phyloP scores from a whole-genome alignment of 2,888 invertebrate species.

The Pyrrhosoma nymphula region DNA sequence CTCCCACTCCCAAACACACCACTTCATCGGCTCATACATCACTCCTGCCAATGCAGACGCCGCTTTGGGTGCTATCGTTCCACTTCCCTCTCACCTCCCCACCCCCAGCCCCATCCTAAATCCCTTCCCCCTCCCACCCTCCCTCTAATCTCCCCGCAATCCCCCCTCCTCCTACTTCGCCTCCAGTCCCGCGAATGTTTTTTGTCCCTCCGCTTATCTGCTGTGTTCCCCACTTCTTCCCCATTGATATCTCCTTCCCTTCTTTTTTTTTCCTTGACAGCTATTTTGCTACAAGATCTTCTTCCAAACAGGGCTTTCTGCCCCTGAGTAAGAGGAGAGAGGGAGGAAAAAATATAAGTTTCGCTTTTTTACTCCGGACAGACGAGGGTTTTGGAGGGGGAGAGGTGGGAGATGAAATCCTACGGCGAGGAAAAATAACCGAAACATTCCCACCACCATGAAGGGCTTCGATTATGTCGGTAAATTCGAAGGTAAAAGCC shows the following conservation, averaged over 20 bases:
- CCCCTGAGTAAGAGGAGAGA: too few species aligned
- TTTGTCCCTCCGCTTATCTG: slow-evolving; percentile 63
- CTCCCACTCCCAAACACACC: background rate
- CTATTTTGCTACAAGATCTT: slow-evolving; percentile 64
- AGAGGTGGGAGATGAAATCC: background rate
- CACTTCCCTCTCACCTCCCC: background rate
- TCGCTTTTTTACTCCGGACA: background rate
- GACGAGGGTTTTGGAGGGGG: background rate
- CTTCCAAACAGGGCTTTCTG: slow-evolving; percentile 38
- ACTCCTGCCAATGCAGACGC: slow-evolving; percentile 65
- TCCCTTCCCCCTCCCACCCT: background rate
- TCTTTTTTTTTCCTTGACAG: slow-evolving; percentile 46
- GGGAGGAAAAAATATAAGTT: background rate
- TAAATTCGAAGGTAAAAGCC: background rate
- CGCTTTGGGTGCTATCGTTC: slow-evolving; percentile 44
- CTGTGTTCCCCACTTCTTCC: slow-evolving; percentile 61
- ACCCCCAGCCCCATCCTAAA: background rate
- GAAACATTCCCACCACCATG: background rate
- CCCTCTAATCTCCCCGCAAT: background rate
- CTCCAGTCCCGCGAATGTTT: slow-evolving; percentile 37
- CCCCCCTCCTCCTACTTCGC: background rate
- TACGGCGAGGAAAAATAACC: background rate
- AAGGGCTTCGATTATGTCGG: background rate
- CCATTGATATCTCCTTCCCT: slow-evolving; percentile 57
- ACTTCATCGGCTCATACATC: slow-evolving; percentile 66